Evolutionary conservation across 2,797 vertebrate genomes (phyloP).

Genomic region (Gallinago stenura): DNA sequence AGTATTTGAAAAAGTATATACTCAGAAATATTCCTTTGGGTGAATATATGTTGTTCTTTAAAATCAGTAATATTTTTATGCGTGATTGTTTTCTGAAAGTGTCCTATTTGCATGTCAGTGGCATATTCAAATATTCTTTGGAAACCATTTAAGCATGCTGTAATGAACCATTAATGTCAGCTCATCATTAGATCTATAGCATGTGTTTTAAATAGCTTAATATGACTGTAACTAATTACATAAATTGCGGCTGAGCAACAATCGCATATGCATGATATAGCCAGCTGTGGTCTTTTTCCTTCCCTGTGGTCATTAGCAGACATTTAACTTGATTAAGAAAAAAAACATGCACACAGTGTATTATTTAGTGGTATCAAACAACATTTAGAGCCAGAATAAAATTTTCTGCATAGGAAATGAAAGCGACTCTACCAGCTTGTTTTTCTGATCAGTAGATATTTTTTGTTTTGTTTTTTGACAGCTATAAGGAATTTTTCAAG

Average conservation of each 20-base stretch:
- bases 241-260: conserved; percentile 38
- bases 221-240: neutral
- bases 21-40: conserved; percentile 9
- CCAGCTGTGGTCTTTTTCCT: conserved; percentile 29
- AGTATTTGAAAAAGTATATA: neutral
- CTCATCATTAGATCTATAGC: conserved; percentile 55
- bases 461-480: neutral
- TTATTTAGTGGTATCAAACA: conserved; percentile 1
- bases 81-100: conserved; percentile 9
- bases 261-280: conserved; percentile 2
- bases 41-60: conserved; percentile 19
- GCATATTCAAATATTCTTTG: neutral
- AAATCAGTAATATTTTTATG: conserved; percentile 27
- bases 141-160: neutral
- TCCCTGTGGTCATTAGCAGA: neutral
- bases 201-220: conserved; percentile 49
- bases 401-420: neutral
- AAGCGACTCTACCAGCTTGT: neutral
- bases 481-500: neutral
- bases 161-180: conserved; percentile 8
- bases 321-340: neutral
- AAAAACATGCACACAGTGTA: neutral
- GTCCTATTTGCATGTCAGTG: conserved; percentile 12
- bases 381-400: neutral
- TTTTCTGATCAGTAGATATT: neutral